phyloP scores from a whole-genome alignment of 2,888 invertebrate genomes.

The Drosophila meridiana region DNA sequence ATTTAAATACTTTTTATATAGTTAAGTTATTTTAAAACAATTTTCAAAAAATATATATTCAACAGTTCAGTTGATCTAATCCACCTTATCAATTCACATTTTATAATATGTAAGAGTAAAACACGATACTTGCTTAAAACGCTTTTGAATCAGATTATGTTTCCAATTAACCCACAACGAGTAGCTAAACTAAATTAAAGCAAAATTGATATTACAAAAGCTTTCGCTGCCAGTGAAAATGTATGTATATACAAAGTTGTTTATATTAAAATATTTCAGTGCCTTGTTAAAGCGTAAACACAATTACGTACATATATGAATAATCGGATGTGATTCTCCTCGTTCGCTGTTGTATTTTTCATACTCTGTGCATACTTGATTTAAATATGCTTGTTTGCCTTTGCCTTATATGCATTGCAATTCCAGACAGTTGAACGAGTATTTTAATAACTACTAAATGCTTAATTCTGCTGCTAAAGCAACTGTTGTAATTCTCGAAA shows the following conservation, averaged over 20 bases:
- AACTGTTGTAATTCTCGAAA: constrained; percentile 14
- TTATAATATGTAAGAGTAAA: neutral
- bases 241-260: neutral
- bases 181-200: neutral
- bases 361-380: neutral
- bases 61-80: too few species aligned
- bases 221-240: neutral
- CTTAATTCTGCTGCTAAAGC: constrained; percentile 22
- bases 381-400: neutral
- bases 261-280: neutral
- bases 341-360: neutral
- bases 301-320: neutral
- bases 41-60: too few species aligned
- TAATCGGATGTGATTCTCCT: neutral
- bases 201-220: neutral
- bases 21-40: too few species aligned
- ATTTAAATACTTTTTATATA: too few species aligned
- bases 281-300: neutral
- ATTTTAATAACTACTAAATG: constrained; percentile 12
- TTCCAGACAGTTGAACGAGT: neutral
- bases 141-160: neutral
- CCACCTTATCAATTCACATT: neutral
- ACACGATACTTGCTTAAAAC: neutral
- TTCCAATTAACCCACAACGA: neutral
- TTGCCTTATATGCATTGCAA: neutral